Evolutionary conservation across 2,797 vertebrate species (phyloP), one percentile per base, ranked within the genome.

Genomic region (Enteromius unitaeniatus): DNA sequence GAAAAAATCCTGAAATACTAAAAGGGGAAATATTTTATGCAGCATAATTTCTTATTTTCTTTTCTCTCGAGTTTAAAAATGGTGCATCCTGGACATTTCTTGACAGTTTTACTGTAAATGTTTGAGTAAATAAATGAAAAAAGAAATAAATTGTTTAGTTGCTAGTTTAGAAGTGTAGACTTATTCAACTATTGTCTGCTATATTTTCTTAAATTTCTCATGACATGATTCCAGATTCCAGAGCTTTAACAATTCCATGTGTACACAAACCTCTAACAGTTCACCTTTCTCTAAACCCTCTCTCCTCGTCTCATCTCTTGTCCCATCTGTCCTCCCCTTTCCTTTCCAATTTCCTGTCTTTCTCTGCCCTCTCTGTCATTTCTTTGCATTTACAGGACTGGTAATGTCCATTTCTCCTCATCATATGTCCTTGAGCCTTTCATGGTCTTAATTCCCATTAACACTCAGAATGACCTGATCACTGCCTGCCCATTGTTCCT

Each of bases 361-460:
- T 49, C 65, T 40, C 13, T 62, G 26, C 21, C 65, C 64, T 77
- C 23, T 42, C n/a, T 76, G 51, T 81, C 11, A 74, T 40, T 78
- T 47, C 26, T 72, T 78, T 78, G 82, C 82, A 72, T 84, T 62
- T 84, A 78, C 82, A 84, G 78, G 75, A 78, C 75, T 60, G 40
- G 65, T 78, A 70, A 78, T 72, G 26, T 84, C 40, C 67, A 72
- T 78, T 78, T 70, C 26, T 83, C 40, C 73, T 72, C 53, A 78
- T 84, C 65, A 62, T 84, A 53, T 37, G 75, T 77, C 82, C 75
- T 84, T 78, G 64, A 70, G 53, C 37, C 64, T 42, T 83, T 58
- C 74, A 58, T 45, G 49, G 40, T 69, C 28, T 78, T 84, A 78
- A 84, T 78, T 78, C 28, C 53, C 60, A 78, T 78, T 78, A 84